Base-by-base conservation (phyloP, 2,797 vertebrate species). In the Typhlichthys eigenmanni region DNA sequence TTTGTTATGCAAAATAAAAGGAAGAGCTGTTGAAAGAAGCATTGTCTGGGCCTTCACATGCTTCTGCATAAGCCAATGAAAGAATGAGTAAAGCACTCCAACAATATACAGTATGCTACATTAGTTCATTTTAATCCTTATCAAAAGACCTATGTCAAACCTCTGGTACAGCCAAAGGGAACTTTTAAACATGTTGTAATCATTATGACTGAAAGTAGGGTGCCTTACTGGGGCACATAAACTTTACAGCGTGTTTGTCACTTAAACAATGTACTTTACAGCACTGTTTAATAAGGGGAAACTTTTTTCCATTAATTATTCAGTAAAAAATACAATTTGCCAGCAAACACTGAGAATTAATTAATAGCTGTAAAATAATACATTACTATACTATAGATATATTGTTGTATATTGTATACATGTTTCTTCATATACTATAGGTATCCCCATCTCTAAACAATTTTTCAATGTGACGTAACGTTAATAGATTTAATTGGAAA, bases 1-100 rank as follows among this genome's bases (percentile, higher is more conserved):
- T 85, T 88, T 92, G 86, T 91, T 24, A 88, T 87, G 85, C 73
- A 88, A 85, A 87, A 54, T 43, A 78, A 38, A 49, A 75, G 78
- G 82, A 76, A 83, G 80, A 69, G 56, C 9, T 55, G 55, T 59
- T 88, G 73, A 86, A 91, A 80, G 83, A 76, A 66, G 79, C 81
- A 85, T 84, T 88, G 82, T 85, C 58, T 58, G 1, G 65, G 58
- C 46, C 50, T 59, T 71, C 60, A 60, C 46, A 74, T 16, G 65
- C 58, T 24, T 59, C 64, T 62, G 64, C 60, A 76, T 64, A 16
- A 45, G 58, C 58, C 38, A 66, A 55, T 11, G 24, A 29, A 29
- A 29, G 24, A 29, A 29, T 29, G 60, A 34, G 60, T 62, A 19
- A 53, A 76, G n/a, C 34, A 74, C 57, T 59, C 10, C 66, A 52